Conservation (phyloP, 1,140 invertebrate species). For the Macrocentrus cingulum region DNA sequence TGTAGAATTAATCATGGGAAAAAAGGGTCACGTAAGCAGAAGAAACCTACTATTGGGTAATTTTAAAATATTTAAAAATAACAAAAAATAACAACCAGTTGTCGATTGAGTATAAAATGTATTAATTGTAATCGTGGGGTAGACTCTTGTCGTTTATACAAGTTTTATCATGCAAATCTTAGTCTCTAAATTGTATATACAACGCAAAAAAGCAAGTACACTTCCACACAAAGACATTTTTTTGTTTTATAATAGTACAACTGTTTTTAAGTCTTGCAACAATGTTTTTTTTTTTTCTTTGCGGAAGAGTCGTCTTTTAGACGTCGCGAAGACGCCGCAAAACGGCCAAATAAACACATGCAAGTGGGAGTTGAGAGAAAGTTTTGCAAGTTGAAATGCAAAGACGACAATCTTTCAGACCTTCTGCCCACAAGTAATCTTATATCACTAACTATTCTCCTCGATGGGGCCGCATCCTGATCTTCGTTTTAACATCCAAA, state of each 20-base stretch:
- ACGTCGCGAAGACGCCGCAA: no score
- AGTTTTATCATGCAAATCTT: slow-evolving; percentile 12
- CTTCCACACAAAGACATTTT: not conserved
- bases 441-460: no score
- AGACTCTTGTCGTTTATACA: slow-evolving; percentile 8
- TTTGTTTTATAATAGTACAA: no score
- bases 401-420: not conserved
- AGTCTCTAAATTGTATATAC: slow-evolving; percentile 1
- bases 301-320: no score
- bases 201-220: not conserved
- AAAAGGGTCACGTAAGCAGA: no score
- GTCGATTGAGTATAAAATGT: slow-evolving; percentile 23
- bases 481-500: not conserved
- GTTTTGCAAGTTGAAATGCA: slow-evolving; percentile 9
- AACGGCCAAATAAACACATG: no score
- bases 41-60: no score
- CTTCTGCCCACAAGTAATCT: not conserved
- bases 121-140: slow-evolving; percentile 19
- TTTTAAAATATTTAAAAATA: slow-evolving; percentile 4
- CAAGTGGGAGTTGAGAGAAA: slow-evolving; percentile 15
- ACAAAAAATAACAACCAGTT: not conserved
- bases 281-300: no score
- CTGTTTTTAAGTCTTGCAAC: no score
- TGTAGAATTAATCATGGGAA: no score
- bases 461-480: not conserved